Percentiles rank a stretch among this genome's conserved stretches.
Conservation (phyloP, 2,113 vertebrate genomes). For the Bathybates hornii region DNA sequence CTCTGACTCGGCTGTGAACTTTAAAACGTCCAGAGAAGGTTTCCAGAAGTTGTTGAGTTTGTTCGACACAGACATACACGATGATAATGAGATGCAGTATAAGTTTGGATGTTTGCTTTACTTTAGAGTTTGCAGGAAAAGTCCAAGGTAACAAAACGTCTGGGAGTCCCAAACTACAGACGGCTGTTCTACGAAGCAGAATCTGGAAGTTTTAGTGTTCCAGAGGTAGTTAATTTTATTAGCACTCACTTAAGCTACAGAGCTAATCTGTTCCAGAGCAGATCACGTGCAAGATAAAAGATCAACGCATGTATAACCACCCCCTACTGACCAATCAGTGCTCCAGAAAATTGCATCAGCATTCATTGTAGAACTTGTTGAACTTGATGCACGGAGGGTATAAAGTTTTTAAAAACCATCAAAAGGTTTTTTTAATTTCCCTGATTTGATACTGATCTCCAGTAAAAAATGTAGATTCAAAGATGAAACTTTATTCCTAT, state of each 20-base stretch:
- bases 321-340: neutral
- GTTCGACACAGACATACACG: rapidly evolving
- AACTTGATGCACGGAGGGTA: neutral
- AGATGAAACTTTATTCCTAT: rapidly evolving
- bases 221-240: rapidly evolving
- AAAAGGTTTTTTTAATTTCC: neutral
- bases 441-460: neutral
- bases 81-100: rapidly evolving
- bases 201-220: neutral
- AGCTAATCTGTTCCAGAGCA: neutral
- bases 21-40: neutral
- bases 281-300: neutral
- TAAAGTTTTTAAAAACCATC: neutral
- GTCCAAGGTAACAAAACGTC: rapidly evolving
- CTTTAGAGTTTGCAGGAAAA: neutral
- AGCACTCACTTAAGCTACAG: neutral
- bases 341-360: neutral
- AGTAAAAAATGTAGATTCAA: neutral
- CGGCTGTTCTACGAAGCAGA: neutral
- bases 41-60: neutral
- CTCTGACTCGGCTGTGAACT: neutral
- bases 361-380: neutral
- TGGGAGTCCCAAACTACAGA: rapidly evolving
- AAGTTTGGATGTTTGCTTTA: neutral
- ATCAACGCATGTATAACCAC: neutral